Percentiles rank a stretch among this genome's conserved stretches.
Conservation (phyloP, 2,113 vertebrate genomes). For the Copsychus sechellarum region DNA sequence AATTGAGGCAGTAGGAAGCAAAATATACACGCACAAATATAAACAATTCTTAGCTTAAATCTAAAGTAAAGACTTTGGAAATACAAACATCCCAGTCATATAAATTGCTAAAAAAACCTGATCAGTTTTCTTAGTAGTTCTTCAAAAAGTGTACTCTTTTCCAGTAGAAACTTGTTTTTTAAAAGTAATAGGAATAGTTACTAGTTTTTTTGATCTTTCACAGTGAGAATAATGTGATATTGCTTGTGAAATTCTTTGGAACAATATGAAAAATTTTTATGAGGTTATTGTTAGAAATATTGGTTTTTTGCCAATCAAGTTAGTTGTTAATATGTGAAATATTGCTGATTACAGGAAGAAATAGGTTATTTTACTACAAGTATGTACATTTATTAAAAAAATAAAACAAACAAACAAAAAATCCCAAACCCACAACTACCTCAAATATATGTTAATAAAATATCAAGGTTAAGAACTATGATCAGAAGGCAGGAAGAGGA, state of each 20-base stretch:
- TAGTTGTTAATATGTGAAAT: background rate
- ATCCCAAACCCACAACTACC: background rate
- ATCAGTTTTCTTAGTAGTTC: background rate
- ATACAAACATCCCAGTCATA: background rate
- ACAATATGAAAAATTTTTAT: background rate
- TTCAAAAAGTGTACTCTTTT: background rate
- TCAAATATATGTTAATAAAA: background rate
- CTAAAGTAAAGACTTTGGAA: background rate
- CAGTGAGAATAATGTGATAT: background rate
- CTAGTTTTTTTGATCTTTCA: background rate
- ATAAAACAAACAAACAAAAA: background rate
- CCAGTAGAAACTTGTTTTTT: background rate
- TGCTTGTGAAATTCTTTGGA: background rate
- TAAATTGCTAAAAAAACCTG: background rate
- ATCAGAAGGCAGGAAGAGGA: background rate
- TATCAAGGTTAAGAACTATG: background rate
- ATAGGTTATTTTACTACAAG: background rate
- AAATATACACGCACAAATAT: background rate
- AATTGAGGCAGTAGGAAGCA: background rate
- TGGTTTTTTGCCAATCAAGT: background rate
- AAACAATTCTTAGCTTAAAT: background rate
- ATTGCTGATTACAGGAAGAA: background rate
- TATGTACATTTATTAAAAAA: background rate
- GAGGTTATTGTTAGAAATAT: background rate
- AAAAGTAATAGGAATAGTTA: background rate